Conservation (phyloP, 2,113 vertebrate genomes). For the Pterocles orientalis region DNA sequence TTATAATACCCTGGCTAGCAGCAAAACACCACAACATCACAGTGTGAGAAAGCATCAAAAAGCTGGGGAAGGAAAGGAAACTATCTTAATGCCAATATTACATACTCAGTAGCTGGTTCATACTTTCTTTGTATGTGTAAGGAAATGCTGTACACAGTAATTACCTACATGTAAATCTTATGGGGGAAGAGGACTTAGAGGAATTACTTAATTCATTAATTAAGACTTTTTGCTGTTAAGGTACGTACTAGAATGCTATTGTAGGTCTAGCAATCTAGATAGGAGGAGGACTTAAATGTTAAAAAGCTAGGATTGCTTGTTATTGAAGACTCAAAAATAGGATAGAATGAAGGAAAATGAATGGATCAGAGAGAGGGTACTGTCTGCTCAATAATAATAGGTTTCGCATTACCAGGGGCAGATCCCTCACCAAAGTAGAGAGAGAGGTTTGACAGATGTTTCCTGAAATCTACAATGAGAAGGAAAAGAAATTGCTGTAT, state of each 20-base stretch:
- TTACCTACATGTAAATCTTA: neutral
- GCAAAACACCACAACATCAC: no score
- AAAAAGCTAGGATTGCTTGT: neutral
- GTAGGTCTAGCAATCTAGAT: neutral
- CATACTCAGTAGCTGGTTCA: neutral
- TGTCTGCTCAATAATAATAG: neutral
- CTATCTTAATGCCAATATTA: neutral
- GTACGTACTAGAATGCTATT: neutral
- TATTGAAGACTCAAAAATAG: neutral
- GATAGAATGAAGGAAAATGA: neutral
- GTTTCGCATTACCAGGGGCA: neutral
- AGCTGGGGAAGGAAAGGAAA: neutral
- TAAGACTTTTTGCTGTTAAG: neutral
- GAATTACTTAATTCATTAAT: neutral
- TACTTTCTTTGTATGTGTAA: neutral
- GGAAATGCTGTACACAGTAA: neutral
- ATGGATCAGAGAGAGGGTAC: neutral
- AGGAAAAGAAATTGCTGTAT: neutral
- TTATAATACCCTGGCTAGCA: neutral
- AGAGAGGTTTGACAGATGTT: neutral
- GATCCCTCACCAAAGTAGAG: neutral
- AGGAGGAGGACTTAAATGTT: neutral
- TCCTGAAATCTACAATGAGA: neutral
- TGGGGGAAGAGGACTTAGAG: neutral
- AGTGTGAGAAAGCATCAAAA: neutral